Conservation (phyloP, 1,140 invertebrate genomes). For the Caenorhabditis tropicalis region DNA sequence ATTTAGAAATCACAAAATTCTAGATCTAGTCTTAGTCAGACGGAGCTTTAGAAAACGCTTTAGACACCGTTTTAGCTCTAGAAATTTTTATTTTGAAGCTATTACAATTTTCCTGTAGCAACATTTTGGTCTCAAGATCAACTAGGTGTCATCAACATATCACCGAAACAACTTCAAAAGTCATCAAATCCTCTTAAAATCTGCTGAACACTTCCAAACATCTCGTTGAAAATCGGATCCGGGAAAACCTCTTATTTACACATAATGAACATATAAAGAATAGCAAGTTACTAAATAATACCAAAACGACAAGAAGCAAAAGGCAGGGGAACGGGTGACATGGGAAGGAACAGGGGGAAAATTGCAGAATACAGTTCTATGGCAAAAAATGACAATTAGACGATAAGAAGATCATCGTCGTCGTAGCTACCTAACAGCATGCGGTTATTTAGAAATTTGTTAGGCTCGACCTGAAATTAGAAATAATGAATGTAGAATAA, state of each 20-base stretch:
- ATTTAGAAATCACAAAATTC: too few species aligned
- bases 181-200: too few species aligned
- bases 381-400: background rate
- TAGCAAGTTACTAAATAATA: background rate
- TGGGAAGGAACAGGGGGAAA: background rate
- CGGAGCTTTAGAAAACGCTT: too few species aligned
- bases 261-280: background rate
- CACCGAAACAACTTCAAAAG: too few species aligned
- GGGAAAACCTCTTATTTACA: conserved; percentile 17
- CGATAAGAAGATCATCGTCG: background rate
- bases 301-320: too few species aligned
- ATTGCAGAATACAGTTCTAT: conserved; percentile 15
- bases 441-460: background rate
- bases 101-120: too few species aligned
- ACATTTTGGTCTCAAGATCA: too few species aligned
- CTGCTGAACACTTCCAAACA: too few species aligned
- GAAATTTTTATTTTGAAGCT: too few species aligned
- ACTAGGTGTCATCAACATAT: too few species aligned
- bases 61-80: too few species aligned
- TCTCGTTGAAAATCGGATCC: background rate
- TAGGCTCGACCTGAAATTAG: background rate
- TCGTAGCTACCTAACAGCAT: background rate
- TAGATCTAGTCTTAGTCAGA: too few species aligned
- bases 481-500: background rate
- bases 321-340: background rate